phyloP scores from a whole-genome alignment of 1,140 invertebrate genomes.

The Pygmarrhopalites habei region DNA sequence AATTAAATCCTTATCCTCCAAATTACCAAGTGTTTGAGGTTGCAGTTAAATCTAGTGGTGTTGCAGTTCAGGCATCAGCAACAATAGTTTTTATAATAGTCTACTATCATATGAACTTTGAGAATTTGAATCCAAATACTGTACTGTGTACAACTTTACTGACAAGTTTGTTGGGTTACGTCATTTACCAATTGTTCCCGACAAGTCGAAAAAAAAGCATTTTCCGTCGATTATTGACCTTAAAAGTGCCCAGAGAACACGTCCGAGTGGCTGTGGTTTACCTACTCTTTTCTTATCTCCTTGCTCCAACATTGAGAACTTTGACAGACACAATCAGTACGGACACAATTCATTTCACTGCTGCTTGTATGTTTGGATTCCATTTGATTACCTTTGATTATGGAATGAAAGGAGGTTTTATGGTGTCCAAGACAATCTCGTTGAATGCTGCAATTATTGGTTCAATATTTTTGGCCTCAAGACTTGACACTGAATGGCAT shows the following conservation, averaged over 20 bases:
- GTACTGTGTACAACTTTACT: constrained; percentile 13
- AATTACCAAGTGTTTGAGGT: constrained; percentile 15
- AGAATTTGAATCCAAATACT: neutral
- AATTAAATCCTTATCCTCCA: constrained; percentile 26
- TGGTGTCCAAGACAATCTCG: constrained; percentile 70
- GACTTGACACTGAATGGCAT: constrained; percentile 71
- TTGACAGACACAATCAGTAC: constrained; percentile 92
- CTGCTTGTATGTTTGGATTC: constrained; percentile 74
- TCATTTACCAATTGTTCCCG: constrained; percentile 10
- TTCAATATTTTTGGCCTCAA: constrained; percentile 86
- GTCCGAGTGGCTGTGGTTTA: constrained; percentile 21
- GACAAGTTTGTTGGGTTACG: constrained; percentile 20
- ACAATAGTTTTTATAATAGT: constrained; percentile 22
- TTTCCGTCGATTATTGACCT: neutral
- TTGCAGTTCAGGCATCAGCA: constrained; percentile 20
- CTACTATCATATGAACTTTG: constrained; percentile 30
- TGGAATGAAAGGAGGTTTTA: constrained; percentile 67
- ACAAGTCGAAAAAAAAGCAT: neutral
- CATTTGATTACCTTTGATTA: constrained; percentile 91
- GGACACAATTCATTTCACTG: constrained; percentile 90
- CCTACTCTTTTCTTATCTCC: constrained; percentile 27
- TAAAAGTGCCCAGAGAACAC: constrained; percentile 25
- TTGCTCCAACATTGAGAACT: constrained; percentile 78
- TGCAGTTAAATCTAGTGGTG: constrained; percentile 6
- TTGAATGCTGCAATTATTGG: constrained; percentile 87